Conservation (phyloP, 2,888 invertebrate genomes). For the Cheilosia impressa region DNA sequence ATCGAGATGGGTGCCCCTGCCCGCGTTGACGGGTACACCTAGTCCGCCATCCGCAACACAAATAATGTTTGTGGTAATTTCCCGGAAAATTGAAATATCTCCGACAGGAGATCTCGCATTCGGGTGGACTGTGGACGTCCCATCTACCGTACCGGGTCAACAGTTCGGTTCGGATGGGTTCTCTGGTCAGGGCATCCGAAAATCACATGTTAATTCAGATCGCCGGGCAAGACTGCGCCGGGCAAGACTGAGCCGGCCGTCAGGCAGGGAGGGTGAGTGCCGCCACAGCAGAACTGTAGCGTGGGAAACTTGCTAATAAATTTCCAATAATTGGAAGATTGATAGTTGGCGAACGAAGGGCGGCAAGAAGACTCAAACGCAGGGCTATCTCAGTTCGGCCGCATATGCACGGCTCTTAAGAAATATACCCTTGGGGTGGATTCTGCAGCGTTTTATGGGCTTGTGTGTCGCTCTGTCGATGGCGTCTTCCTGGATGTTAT, state of each 20-base stretch:
- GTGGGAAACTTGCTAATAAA: conserved; percentile 82
- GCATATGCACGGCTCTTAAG: conserved; percentile 28
- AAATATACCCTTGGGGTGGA: conserved; percentile 55
- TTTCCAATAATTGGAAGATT: conserved; percentile 77
- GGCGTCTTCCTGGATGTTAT: conserved; percentile 60
- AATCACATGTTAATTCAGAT: conserved; percentile 57
- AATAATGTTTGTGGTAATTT: conserved; percentile 56
- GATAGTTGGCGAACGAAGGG: conserved; percentile 59
- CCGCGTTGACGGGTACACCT: conserved; percentile 31
- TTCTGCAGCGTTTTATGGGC: conserved; percentile 43
- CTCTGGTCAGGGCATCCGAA: background rate
- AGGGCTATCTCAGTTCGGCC: conserved; percentile 3
- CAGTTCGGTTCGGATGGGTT: conserved; percentile 42
- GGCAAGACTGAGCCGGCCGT: background rate
- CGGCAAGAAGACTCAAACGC: conserved; percentile 40
- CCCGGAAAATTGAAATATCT: conserved; percentile 74
- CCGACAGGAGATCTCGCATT: conserved; percentile 54
- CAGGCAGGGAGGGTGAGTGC: background rate
- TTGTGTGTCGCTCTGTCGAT: conserved; percentile 52
- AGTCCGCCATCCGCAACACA: conserved; percentile 24
- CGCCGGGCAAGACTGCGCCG: background rate
- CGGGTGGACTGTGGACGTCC: conserved; percentile 8
- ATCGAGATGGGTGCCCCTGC: conserved; percentile 57
- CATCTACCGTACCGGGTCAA: conserved; percentile 60
- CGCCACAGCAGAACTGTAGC: conserved; percentile 78